Percentiles rank a stretch among this genome's conserved stretches.
Evolutionary conservation across 30 jellyfish, hydroid and myxozoan genomes (phyloP).

Genomic region (Aurelia aurita complex sp. Pacific): DNA sequence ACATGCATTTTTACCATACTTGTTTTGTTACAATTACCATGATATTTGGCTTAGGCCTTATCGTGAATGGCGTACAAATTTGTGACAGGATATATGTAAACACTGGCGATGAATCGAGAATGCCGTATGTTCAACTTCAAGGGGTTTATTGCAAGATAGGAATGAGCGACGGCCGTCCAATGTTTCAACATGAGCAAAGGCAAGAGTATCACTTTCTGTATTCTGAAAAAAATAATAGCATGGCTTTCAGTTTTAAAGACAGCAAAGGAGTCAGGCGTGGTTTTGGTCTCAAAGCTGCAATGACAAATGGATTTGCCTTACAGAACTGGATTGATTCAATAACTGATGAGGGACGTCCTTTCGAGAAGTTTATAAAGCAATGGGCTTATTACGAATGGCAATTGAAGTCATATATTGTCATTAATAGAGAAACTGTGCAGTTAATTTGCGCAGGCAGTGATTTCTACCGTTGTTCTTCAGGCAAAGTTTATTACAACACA

Average conservation of each 20-base stretch:
- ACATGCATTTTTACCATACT: too few species aligned
- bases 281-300: constrained; percentile 12
- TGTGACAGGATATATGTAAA: constrained; percentile 32
- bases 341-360: constrained; percentile 34
- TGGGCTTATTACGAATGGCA: constrained; percentile 55
- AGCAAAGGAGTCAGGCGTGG: too few species aligned
- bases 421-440: neutral
- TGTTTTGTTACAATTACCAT: too few species aligned
- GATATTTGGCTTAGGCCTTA: too few species aligned
- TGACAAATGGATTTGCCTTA: neutral
- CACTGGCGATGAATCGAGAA: constrained; percentile 36
- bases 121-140: constrained; percentile 50
- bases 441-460: constrained; percentile 25
- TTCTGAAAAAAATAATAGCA: too few species aligned
- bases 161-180: neutral
- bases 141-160: constrained; percentile 15
- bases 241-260: too few species aligned
- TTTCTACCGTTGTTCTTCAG: constrained; percentile 38
- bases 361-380: constrained; percentile 1
- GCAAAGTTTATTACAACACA: constrained; percentile 12
- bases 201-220: neutral
- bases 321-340: constrained; percentile 9
- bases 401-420: neutral
- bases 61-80: neutral
- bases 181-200: constrained; percentile 40